Percentiles rank a stretch among this genome's conserved stretches.
Evolutionary conservation across 1,140 invertebrate species (phyloP).

Genomic region (Drosophila sucinea): DNA sequence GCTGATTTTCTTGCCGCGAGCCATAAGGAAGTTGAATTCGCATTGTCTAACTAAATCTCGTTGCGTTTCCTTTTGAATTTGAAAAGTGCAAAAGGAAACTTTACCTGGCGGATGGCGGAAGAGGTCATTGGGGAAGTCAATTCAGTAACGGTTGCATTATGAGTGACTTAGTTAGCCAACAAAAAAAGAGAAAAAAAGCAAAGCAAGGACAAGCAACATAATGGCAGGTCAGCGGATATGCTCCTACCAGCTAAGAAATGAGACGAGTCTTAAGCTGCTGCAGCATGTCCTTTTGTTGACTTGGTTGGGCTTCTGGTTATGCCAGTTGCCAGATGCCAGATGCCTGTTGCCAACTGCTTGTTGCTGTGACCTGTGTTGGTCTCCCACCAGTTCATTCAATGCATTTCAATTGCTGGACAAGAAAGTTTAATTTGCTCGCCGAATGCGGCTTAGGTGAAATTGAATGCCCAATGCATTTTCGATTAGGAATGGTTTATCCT

Average conservation of each 20-base stretch:
- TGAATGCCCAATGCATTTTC: slow-evolving; percentile 65
- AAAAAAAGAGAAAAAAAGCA: slow-evolving; percentile 36
- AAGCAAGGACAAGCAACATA: slow-evolving; percentile 2
- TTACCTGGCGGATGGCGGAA: slow-evolving; percentile 10
- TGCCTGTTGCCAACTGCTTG: slow-evolving; percentile 18
- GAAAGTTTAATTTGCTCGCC: slow-evolving; percentile 64
- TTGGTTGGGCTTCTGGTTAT: slow-evolving; percentile 66
- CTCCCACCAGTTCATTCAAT: slow-evolving; percentile 57
- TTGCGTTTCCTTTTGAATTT: slow-evolving; percentile 21
- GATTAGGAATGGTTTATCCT: slow-evolving; percentile 44
- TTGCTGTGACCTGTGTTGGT: background rate
- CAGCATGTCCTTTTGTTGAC: slow-evolving; percentile 58
- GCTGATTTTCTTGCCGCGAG: slow-evolving; percentile 49
- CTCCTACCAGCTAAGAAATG: background rate
- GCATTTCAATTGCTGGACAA: slow-evolving; percentile 55
- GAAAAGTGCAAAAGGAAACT: background rate
- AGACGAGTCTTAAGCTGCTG: slow-evolving; percentile 55
- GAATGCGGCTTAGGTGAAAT: slow-evolving; percentile 57
- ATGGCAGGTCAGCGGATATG: slow-evolving; percentile 14
- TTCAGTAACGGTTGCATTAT: slow-evolving; percentile 56
- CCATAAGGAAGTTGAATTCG: slow-evolving; percentile 8
- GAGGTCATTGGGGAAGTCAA: slow-evolving; percentile 52
- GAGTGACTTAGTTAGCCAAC: slow-evolving; percentile 51
- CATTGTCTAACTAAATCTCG: slow-evolving; percentile 47
- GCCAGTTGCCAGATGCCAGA: slow-evolving; percentile 15